Conservation (phyloP, 2,888 invertebrate species). For the Gibbula magus region DNA sequence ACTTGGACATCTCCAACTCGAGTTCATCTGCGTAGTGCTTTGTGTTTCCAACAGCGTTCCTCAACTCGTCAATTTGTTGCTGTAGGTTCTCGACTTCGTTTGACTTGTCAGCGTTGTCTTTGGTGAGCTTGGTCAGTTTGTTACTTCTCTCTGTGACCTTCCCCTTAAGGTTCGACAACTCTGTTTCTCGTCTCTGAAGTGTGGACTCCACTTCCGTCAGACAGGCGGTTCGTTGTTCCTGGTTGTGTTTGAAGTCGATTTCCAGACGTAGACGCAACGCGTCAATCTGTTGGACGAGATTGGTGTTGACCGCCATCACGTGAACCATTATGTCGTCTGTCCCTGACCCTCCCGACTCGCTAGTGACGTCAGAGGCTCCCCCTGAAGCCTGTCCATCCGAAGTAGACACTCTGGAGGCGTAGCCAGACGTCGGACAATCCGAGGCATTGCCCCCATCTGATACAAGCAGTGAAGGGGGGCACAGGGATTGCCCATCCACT, state of each 20-base stretch:
- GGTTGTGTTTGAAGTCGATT: constrained; percentile 50
- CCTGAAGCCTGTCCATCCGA: neutral
- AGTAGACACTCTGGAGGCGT: neutral
- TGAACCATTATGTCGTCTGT: constrained; percentile 28
- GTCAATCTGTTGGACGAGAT: constrained; percentile 58
- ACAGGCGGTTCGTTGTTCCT: constrained; percentile 42
- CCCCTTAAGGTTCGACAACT: constrained; percentile 43
- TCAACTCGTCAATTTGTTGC: constrained; percentile 49
- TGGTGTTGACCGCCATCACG: constrained; percentile 53
- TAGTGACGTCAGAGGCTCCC: neutral
- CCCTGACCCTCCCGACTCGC: neutral
- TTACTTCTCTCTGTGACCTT: constrained; percentile 41
- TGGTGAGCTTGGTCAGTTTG: constrained; percentile 41
- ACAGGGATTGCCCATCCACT: neutral
- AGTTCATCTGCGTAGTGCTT: constrained; percentile 53
- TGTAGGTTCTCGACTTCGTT: constrained; percentile 45
- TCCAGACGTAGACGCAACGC: constrained; percentile 54
- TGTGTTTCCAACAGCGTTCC: constrained; percentile 49
- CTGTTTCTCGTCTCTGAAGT: constrained; percentile 41
- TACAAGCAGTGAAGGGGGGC: neutral
- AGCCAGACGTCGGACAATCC: neutral
- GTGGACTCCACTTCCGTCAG: constrained; percentile 42
- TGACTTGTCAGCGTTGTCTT: constrained; percentile 48
- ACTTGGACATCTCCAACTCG: constrained; percentile 40
- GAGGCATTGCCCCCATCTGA: neutral